Conservation (phyloP, 2,888 invertebrate species). For the Latrodectus hesperus region DNA sequence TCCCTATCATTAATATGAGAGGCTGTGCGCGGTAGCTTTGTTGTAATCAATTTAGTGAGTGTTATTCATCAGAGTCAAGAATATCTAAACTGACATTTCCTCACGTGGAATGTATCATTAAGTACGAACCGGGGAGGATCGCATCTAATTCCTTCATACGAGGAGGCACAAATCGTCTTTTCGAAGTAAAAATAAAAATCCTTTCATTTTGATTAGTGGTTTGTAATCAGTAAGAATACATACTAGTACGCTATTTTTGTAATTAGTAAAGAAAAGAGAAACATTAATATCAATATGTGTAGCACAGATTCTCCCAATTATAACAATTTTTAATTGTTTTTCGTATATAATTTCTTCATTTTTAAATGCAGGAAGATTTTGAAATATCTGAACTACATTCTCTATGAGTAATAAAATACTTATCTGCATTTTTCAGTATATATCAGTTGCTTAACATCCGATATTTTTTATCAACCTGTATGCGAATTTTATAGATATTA, state of each 20-base stretch:
- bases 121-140: conserved; percentile 4
- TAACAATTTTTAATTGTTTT: too few species aligned
- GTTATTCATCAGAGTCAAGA: conserved; percentile 54
- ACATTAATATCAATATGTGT: too few species aligned
- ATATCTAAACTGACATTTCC: conserved; percentile 59
- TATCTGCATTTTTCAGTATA: too few species aligned
- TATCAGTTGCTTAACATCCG: too few species aligned
- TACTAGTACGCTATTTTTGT: background rate
- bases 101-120: conserved; percentile 57
- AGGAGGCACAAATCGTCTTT: background rate
- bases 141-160: background rate
- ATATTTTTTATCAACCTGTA: too few species aligned
- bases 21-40: conserved; percentile 30
- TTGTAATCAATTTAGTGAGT: conserved; percentile 56
- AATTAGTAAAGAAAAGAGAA: background rate
- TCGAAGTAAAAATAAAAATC: background rate
- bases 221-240: background rate
- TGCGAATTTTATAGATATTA: too few species aligned
- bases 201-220: background rate
- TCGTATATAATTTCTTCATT: too few species aligned
- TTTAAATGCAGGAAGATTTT: too few species aligned
- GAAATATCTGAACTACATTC: too few species aligned
- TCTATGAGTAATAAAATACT: too few species aligned
- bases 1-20: conserved; percentile 57
- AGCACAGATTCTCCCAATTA: too few species aligned